Conservation (phyloP, 2,113 vertebrate species). For the Phrynocephalus versicolor region DNA sequence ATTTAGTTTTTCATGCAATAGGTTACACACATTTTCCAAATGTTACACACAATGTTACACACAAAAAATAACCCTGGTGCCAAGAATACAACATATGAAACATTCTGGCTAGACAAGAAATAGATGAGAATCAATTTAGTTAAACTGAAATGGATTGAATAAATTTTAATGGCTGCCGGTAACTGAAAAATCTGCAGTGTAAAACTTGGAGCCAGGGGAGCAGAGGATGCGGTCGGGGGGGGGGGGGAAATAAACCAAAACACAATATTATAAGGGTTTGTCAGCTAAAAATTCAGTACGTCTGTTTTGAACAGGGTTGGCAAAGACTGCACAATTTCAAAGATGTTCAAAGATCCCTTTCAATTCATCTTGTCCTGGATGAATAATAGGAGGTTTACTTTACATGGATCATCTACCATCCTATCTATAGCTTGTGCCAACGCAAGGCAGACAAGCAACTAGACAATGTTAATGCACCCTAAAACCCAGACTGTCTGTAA, state of each 20-base stretch:
- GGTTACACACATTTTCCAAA: background rate
- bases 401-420: constrained; percentile 1
- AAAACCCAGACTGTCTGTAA: constrained; percentile 22
- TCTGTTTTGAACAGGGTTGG: background rate
- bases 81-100: background rate
- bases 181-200: background rate
- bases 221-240: no score
- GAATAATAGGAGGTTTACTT: background rate
- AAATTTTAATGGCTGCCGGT: background rate
- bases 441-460: constrained; percentile 16
- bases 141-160: background rate
- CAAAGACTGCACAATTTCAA: background rate
- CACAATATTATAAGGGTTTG: background rate
- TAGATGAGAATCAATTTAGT: background rate
- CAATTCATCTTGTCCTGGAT: background rate
- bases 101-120: background rate
- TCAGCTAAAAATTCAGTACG: background rate
- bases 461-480: constrained; percentile 13
- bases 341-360: background rate
- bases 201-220: background rate
- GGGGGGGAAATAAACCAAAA: background rate
- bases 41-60: no score
- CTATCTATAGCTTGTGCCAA: constrained; percentile 15
- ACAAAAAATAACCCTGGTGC: background rate
- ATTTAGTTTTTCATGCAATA: background rate